These are phyloP conservation scores for Pampusana beccarii DNA, from an alignment of 2,113 vertebrate species.

Conservation along the genomic window DNA sequence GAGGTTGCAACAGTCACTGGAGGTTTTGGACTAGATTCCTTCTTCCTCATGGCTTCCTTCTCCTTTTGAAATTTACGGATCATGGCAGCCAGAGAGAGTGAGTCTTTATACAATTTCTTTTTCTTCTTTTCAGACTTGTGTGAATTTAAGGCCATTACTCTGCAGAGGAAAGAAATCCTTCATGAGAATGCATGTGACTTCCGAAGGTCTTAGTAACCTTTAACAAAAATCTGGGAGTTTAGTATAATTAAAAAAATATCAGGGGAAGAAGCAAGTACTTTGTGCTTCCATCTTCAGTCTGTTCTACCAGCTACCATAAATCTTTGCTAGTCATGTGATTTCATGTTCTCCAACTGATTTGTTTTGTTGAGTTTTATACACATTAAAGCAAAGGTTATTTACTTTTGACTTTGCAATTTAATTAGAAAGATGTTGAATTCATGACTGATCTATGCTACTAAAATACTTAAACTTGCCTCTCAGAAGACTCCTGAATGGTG, in stretches of 20 bases:
- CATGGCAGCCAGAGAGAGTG: conserved; percentile 92
- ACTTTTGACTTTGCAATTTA: not conserved
- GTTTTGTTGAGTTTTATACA: not conserved
- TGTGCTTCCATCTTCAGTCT: not conserved
- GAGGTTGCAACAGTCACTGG: conserved; percentile 66
- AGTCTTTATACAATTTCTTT: conserved; percentile 96
- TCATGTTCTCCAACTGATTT: not conserved
- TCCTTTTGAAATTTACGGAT: conserved; percentile 93
- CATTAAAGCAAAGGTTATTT: not conserved
- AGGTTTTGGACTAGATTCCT: conserved; percentile 70
- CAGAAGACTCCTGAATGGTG: not conserved
- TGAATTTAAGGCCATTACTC: conserved; percentile 87
- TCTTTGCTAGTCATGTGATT: not conserved
- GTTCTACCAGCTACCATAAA: not conserved
- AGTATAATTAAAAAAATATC: not conserved
- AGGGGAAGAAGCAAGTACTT: not conserved
- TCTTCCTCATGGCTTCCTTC: conserved; percentile 92
- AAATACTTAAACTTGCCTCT: not conserved
- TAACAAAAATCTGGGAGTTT: not conserved
- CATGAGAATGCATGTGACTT: not conserved
- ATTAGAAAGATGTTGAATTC: not conserved
- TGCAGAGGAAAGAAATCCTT: conserved; percentile 64
- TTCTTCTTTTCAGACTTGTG: conserved; percentile 97
- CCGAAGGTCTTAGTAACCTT: not conserved
- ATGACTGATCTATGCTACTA: not conserved